A percentile compares a stretch with the other conserved stretches of the same genome.
Evolutionary conservation across 2,888 invertebrate species (phyloP).

Genomic region (Terebella lapidaria): DNA sequence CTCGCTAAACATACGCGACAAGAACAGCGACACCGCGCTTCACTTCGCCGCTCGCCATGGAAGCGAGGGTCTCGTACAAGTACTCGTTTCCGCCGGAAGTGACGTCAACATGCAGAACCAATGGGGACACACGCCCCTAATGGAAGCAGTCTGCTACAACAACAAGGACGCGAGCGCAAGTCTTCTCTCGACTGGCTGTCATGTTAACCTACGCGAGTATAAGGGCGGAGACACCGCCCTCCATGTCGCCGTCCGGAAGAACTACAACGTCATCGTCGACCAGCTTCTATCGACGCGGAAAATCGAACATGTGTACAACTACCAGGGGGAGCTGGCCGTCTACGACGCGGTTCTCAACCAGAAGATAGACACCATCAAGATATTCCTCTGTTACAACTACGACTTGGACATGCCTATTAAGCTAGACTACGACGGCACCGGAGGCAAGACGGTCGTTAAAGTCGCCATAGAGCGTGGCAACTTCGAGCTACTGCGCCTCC

Average conservation of each 20-base stretch:
- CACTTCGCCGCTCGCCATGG: slow-evolving; percentile 51
- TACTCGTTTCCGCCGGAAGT: slow-evolving; percentile 45
- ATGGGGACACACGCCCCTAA: slow-evolving; percentile 51
- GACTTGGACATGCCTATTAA: slow-evolving; percentile 49
- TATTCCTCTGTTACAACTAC: slow-evolving; percentile 50
- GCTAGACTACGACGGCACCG: slow-evolving; percentile 42
- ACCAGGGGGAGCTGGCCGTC: slow-evolving; percentile 50
- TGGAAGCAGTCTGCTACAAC: slow-evolving; percentile 53
- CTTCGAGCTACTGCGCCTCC: slow-evolving; percentile 44
- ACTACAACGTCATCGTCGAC: slow-evolving; percentile 48
- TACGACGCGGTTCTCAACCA: slow-evolving; percentile 49
- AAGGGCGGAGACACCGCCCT: slow-evolving; percentile 50
- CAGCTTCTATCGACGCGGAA: slow-evolving; percentile 43
- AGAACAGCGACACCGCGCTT: slow-evolving; percentile 50
- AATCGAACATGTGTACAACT: slow-evolving; percentile 49
- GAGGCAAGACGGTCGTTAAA: slow-evolving; percentile 32
- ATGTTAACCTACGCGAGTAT: slow-evolving; percentile 49
- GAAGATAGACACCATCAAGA: slow-evolving; percentile 44
- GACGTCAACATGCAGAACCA: slow-evolving; percentile 51
- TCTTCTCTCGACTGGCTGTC: slow-evolving; percentile 39
- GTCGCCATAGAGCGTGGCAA: slow-evolving; percentile 48
- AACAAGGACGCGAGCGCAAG: slow-evolving; percentile 47
- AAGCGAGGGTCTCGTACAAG: slow-evolving; percentile 45
- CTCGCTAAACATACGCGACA: slow-evolving; percentile 47
- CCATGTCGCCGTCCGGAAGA: slow-evolving; percentile 50